These are phyloP conservation scores for Hipposideros armiger DNA, from an alignment of 2,113 vertebrate species.

Conservation along the genomic window DNA sequence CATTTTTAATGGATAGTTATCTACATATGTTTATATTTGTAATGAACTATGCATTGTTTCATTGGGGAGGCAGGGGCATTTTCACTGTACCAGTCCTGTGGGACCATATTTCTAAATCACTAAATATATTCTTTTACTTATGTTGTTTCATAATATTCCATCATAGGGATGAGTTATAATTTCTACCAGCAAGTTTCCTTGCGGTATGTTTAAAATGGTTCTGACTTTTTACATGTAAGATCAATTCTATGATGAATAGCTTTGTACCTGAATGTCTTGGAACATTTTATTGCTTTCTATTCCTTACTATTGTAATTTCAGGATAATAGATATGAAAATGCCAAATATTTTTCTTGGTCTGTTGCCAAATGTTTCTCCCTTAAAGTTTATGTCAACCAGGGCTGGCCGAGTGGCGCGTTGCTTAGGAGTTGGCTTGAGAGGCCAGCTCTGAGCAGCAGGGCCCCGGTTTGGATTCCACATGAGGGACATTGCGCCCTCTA, in stretches of 20 bases:
- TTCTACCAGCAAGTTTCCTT: background rate
- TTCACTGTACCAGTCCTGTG: background rate
- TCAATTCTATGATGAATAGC: background rate
- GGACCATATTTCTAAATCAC: constrained; percentile 7
- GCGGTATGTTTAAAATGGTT: background rate
- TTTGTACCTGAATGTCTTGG: background rate
- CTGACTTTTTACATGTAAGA: background rate
- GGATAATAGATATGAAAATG: background rate
- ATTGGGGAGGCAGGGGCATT: background rate
- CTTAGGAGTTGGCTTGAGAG: too few species aligned
- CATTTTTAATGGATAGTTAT: constrained; percentile 26
- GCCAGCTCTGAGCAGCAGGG: too few species aligned
- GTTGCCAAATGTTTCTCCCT: background rate
- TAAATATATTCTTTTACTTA: constrained; percentile 37
- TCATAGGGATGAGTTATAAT: background rate
- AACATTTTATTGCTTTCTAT: background rate
- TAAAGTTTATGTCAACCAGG: background rate
- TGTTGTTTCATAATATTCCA: background rate
- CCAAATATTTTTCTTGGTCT: background rate
- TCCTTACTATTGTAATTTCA: constrained; percentile 8
- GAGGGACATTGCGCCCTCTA: too few species aligned
- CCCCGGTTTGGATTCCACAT: too few species aligned
- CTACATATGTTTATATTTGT: constrained; percentile 17
- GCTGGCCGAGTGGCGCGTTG: too few species aligned
- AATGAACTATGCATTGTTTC: background rate